Evolutionary conservation across 35 echinoderm and acorn worm species (phyloP).

Genomic region (Ophioderma brevispina): DNA sequence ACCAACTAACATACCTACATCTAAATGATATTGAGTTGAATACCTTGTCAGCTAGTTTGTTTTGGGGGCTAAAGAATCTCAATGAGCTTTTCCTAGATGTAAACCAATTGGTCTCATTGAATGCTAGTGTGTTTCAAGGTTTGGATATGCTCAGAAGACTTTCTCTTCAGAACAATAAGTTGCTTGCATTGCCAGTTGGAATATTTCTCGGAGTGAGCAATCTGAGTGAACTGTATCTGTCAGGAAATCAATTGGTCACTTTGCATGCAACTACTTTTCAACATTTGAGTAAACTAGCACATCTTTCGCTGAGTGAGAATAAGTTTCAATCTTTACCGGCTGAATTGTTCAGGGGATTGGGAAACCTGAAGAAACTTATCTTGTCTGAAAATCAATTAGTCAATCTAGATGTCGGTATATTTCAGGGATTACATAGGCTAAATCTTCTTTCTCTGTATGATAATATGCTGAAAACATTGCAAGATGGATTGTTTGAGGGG

Average conservation of each 20-base stretch:
- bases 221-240: neutral
- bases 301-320: neutral
- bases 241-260: neutral
- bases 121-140: neutral
- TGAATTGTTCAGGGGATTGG: neutral
- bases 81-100: neutral
- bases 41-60: neutral
- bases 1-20: neutral
- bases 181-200: neutral
- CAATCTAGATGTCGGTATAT: too few species aligned
- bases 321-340: neutral
- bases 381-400: neutral
- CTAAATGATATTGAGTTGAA: neutral
- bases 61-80: neutral
- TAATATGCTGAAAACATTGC: too few species aligned
- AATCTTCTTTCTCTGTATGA: too few species aligned
- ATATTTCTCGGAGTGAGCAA: neutral
- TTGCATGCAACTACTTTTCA: neutral
- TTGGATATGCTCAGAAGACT: neutral
- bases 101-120: neutral
- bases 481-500: too few species aligned
- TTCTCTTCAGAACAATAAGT: neutral
- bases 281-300: neutral
- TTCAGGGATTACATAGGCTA: too few species aligned
- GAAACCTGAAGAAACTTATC: neutral